A percentile compares a stretch with the other conserved stretches of the same genome.
Conservation (phyloP, 2,797 vertebrate genomes). For the Poecile montanus region DNA sequence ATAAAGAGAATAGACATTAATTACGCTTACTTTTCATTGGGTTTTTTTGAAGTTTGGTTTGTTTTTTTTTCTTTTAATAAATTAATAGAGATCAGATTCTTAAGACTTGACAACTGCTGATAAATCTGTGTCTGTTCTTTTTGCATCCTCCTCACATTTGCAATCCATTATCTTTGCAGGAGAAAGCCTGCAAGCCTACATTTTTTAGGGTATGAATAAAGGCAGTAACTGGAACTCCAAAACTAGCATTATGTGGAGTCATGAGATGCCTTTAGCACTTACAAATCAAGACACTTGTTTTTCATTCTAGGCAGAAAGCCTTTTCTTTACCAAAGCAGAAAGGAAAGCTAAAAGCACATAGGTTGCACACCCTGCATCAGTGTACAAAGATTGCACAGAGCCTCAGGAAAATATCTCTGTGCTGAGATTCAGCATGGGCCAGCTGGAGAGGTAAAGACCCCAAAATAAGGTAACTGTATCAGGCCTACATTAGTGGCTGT, state of each 20-base stretch:
- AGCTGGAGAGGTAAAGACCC: neutral
- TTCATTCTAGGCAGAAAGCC: neutral
- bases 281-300: neutral
- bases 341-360: neutral
- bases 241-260: neutral
- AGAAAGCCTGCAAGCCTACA: neutral
- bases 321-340: neutral
- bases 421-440: neutral
- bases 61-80: neutral
- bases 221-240: neutral
- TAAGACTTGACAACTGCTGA: neutral
- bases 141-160: neutral
- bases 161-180: neutral
- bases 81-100: neutral
- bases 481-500: neutral
- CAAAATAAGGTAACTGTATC: neutral
- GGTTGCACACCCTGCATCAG: neutral
- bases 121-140: neutral
- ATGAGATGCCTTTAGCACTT: neutral
- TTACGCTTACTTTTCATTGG: neutral
- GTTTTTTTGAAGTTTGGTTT: neutral
- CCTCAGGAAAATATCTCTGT: neutral
- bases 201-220: neutral
- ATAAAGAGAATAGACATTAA: neutral
- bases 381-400: neutral